A percentile compares a stretch with the other conserved stretches of the same genome.
Conservation (phyloP, 2,797 vertebrate genomes). For the Apodemus agrarius region DNA sequence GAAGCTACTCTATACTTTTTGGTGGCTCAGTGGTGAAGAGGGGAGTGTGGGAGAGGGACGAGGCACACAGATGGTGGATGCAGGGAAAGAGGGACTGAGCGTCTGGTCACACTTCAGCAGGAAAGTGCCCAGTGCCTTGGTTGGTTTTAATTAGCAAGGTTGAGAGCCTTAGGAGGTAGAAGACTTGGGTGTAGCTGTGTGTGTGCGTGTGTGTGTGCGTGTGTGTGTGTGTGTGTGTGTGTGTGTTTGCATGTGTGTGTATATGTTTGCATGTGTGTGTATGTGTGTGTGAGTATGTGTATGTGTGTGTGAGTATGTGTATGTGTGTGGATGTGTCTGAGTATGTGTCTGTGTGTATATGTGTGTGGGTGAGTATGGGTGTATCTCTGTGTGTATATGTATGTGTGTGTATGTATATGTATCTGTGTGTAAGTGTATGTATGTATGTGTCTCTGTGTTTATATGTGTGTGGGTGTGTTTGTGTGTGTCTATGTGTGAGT, state of each 20-base stretch:
- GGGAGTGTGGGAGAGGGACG: not conserved
- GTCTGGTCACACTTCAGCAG: constrained; percentile 6
- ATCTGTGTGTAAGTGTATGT: not conserved
- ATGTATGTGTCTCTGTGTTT: not conserved
- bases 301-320: not conserved
- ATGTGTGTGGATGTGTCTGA: not conserved
- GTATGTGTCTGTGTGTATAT: rapidly evolving
- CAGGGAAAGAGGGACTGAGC: not conserved
- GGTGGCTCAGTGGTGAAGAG: not conserved
- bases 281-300: rapidly evolving
- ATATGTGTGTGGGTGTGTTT: not conserved
- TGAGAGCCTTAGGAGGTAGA: not conserved
- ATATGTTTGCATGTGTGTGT: not conserved
- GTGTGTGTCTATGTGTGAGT: not conserved
- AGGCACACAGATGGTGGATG: not conserved
- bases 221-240: not conserved
- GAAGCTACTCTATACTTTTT: not conserved
- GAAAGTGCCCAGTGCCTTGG: not conserved
- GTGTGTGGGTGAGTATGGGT: not conserved
- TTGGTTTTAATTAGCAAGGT: not conserved
- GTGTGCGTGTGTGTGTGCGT: not conserved
- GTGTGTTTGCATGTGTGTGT: not conserved
- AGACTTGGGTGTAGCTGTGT: not conserved
- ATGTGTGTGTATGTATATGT: not conserved
- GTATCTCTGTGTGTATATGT: not conserved